Evolutionary conservation across 2,797 vertebrate species (phyloP).

Genomic region (Telmatherina bonti): DNA sequence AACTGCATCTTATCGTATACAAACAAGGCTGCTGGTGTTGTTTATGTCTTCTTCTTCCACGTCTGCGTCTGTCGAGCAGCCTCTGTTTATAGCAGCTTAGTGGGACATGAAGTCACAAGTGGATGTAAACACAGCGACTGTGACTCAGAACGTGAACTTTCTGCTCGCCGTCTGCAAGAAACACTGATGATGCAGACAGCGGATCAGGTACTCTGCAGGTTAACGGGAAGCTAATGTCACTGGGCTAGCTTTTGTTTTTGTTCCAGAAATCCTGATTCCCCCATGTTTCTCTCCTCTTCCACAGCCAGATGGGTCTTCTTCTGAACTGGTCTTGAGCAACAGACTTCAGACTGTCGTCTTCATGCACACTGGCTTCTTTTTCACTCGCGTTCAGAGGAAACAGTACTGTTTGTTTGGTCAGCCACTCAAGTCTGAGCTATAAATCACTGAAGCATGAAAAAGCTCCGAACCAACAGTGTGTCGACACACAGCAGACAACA

Average conservation of each 20-base stretch:
- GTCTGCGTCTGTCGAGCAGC: background rate
- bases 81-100: background rate
- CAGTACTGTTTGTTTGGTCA: background rate
- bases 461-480: no score
- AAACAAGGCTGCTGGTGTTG: background rate
- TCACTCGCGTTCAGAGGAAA: background rate
- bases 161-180: no score
- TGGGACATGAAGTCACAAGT: no score
- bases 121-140: background rate
- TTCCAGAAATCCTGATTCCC: background rate
- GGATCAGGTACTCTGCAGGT: no score
- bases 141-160: background rate
- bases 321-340: no score
- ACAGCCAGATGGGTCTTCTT: no score
- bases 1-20: background rate
- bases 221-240: no score
- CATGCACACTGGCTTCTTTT: background rate
- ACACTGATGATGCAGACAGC: no score
- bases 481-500: no score
- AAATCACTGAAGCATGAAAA: no score
- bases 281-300: background rate
- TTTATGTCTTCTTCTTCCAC: background rate
- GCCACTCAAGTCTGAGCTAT: no score
- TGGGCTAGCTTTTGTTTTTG: no score
- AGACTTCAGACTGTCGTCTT: background rate